Evolutionary conservation across 1,140 invertebrate genomes (phyloP), one percentile per base, ranked within the genome.

Genomic region (Radopholus similis): DNA sequence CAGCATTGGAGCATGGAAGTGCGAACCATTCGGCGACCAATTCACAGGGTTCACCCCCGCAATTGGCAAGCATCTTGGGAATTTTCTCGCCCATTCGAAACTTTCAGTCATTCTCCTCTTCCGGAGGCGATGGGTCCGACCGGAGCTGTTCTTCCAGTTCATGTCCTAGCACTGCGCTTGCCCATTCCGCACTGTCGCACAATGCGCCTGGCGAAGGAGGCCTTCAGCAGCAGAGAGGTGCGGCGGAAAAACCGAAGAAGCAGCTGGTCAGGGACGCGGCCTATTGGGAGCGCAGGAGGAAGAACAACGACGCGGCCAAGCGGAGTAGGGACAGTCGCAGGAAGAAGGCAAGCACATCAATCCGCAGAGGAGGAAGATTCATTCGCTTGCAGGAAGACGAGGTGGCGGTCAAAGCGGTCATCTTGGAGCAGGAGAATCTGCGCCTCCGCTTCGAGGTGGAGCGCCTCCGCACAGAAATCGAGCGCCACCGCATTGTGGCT

Each of bases 241-340:
- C n/a, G n/a, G n/a, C n/a, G n/a, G n/a, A n/a, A n/a, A 26, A 18
- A 62, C 5, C 9, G 32, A 62, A 62, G 34, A 77, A 76, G 49
- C 64, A 64, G 54, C 28, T 76, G 21, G 68, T 76, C 11, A 91
- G 91, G 78, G 91, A 93, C 78, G 88, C 88, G 0, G 88, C 89
- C 0, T 96, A 96, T 79, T 89, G 89, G 85, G 91, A 93, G 77
- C 86, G 91, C 64, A 84, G 93, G 9, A 87, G 89, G 63, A 93
- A 93, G 81, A 96, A 97, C 81, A 97, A 97, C 82, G 91, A 90
- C 72, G 93, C 94, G 0, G 94, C 94, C 0, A 97, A 97, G 83
- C 86, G 92, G 62, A 95, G 92, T 0, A 86, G 94, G 40, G 93
- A 97, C 76, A 89, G 90, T 0, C 86, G 94, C 60, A 86, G 92